These are phyloP conservation scores for Lethocerus indicus DNA, from an alignment of 1,140 invertebrate species.

Conservation along the genomic window DNA sequence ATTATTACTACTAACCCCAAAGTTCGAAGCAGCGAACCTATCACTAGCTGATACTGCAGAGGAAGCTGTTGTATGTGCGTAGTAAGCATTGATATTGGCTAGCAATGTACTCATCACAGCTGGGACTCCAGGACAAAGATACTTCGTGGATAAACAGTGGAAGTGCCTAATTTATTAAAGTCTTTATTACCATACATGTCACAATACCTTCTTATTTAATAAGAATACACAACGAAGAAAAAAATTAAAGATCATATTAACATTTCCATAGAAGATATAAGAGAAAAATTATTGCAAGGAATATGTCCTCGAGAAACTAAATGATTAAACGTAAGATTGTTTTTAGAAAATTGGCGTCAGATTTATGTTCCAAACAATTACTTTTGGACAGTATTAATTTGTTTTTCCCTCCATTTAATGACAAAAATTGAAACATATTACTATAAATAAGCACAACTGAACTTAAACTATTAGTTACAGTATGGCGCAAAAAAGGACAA, in stretches of 20 bases:
- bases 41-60: slow-evolving; percentile 96
- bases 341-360: too few relatives aligned
- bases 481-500: too few relatives aligned
- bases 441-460: too few relatives aligned
- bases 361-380: too few relatives aligned
- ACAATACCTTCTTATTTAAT: too few relatives aligned
- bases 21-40: slow-evolving; percentile 97
- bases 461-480: too few relatives aligned
- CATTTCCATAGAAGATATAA: neutral
- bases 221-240: neutral
- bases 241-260: neutral
- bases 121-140: slow-evolving; percentile 94
- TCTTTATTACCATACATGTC: too few relatives aligned
- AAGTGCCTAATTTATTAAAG: slow-evolving; percentile 95
- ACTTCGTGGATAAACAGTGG: slow-evolving; percentile 98
- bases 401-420: too few relatives aligned
- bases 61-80: slow-evolving; percentile 97
- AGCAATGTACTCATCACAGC: slow-evolving; percentile 97
- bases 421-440: too few relatives aligned
- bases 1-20: slow-evolving; percentile 86
- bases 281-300: neutral
- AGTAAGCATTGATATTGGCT: slow-evolving; percentile 99
- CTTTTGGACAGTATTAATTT: too few relatives aligned
- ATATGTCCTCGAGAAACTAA: neutral
- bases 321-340: too few relatives aligned